Evolutionary conservation across 2,888 invertebrate species (phyloP).

Genomic region (Cecidostiba fungosa): DNA sequence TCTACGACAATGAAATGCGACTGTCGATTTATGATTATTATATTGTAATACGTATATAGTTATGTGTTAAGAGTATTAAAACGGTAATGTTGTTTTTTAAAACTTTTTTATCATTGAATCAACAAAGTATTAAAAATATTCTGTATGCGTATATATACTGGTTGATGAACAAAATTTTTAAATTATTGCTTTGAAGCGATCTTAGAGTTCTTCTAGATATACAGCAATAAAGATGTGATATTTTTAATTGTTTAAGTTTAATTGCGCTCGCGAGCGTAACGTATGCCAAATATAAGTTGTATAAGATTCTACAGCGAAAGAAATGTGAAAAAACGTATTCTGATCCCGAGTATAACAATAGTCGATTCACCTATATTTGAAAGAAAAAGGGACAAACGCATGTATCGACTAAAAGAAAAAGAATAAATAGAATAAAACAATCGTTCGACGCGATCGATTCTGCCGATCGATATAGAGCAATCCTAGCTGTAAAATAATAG

Average conservation of each 20-base stretch:
- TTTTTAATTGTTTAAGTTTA: constrained; percentile 61
- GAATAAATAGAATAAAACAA: constrained; percentile 27
- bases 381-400: constrained; percentile 28
- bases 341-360: constrained; percentile 23
- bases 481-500: constrained; percentile 72
- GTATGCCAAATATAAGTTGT: constrained; percentile 48
- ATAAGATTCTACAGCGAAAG: constrained; percentile 33
- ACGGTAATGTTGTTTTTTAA: constrained; percentile 24
- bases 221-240: constrained; percentile 63
- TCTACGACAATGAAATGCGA: constrained; percentile 35
- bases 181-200: constrained; percentile 7
- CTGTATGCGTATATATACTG: neutral
- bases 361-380: constrained; percentile 16
- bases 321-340: constrained; percentile 63
- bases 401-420: constrained; percentile 28
- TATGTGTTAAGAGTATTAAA: constrained; percentile 15
- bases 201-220: constrained; percentile 40
- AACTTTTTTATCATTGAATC: neutral
- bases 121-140: neutral
- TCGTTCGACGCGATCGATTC: constrained; percentile 61
- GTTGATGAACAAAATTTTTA: neutral
- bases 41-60: constrained; percentile 8
- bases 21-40: neutral
- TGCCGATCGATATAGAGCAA: constrained; percentile 64
- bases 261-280: constrained; percentile 33